These are phyloP conservation scores for Cygnus olor DNA, from an alignment of 2,797 vertebrate species.

Conservation along the genomic window DNA sequence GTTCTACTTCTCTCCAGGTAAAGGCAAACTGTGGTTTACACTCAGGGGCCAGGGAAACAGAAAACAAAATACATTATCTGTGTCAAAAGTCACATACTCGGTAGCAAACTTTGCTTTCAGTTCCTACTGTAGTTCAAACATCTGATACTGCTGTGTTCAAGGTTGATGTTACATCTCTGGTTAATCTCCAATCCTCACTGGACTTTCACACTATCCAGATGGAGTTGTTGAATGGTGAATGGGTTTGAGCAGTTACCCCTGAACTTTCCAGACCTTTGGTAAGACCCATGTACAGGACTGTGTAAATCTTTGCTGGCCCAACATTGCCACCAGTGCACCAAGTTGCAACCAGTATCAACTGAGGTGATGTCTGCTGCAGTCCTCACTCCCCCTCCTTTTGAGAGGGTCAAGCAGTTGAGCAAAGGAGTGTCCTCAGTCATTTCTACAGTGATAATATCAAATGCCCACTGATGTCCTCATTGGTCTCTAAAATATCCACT, in stretches of 20 bases:
- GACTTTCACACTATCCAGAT: not conserved
- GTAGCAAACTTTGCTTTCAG: not conserved
- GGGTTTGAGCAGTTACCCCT: not conserved
- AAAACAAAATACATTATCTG: not conserved
- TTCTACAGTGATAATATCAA: not conserved
- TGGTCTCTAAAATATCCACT: not conserved
- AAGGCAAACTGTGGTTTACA: not conserved
- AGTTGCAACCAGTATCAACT: not conserved
- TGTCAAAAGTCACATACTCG: not conserved
- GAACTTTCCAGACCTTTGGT: not conserved
- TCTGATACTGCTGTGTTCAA: not conserved
- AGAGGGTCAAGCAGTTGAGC: not conserved
- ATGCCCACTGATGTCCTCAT: not conserved
- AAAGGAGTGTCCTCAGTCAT: not conserved
- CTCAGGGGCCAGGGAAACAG: not conserved
- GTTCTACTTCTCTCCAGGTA: not conserved
- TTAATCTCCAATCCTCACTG: not conserved
- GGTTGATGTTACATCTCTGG: not conserved
- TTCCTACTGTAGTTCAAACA: not conserved
- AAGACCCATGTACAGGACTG: not conserved
- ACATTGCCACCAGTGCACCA: not conserved
- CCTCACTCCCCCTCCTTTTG: not conserved
- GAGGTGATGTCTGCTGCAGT: not conserved
- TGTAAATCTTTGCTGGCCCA: not conserved
- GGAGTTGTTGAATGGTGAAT: not conserved